Percentiles rank a stretch among this genome's conserved stretches.
phyloP scores from a whole-genome alignment of 2,113 vertebrate species.

The Athene cunicularia region DNA sequence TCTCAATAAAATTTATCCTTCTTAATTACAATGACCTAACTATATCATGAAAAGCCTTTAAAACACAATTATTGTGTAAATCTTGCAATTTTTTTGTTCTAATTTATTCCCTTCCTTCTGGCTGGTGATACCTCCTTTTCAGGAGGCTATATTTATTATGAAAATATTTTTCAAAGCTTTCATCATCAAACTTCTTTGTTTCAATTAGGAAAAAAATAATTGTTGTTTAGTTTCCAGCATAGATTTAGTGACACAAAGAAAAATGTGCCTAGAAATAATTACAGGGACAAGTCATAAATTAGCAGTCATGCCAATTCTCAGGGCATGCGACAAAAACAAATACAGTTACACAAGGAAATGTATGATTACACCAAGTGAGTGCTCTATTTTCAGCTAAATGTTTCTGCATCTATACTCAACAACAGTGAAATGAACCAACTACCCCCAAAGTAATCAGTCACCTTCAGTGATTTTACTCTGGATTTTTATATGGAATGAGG shows the following conservation, averaged over 20 bases:
- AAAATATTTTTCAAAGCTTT: constrained; percentile 21
- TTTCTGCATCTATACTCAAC: neutral
- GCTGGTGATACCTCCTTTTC: neutral
- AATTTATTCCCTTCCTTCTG: neutral
- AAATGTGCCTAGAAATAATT: constrained; percentile 33
- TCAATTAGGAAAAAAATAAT: neutral
- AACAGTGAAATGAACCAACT: neutral
- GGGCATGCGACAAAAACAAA: neutral
- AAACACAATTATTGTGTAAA: neutral
- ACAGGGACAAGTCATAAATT: neutral
- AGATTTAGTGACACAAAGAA: constrained; percentile 39
- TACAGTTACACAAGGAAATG: neutral
- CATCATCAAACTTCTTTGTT: neutral
- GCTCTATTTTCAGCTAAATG: constrained; percentile 5
- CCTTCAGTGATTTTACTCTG: neutral
- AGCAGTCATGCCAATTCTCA: neutral
- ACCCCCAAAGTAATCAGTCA: neutral
- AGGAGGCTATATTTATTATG: neutral
- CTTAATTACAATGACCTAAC: neutral
- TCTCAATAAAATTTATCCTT: neutral
- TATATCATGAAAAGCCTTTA: neutral
- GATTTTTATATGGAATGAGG: neutral
- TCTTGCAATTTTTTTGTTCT: neutral
- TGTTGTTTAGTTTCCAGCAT: neutral
- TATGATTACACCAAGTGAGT: neutral